Evolutionary conservation across 2,888 invertebrate genomes (phyloP), one percentile per base, ranked within the genome.

Genomic region (Geotrupes spiniger): DNA sequence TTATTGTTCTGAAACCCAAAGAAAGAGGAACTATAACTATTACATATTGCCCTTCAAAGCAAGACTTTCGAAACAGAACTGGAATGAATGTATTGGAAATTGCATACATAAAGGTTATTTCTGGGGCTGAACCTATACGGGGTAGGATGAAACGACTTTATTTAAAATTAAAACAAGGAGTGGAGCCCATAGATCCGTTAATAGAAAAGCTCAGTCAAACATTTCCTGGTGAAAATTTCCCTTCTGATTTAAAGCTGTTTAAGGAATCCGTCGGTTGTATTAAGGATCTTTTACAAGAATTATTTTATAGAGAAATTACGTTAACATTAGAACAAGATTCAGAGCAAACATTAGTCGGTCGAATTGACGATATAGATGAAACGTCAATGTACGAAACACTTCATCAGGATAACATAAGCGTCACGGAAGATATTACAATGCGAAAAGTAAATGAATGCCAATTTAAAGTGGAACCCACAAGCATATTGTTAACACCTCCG

Each of bases 261-360:
- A 68, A 61, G 39, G 74, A 73, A 57, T 58, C 57, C 4, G 49
- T 62, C 1, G 53, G 49, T 9, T 53, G 62, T n/a, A 41, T 68
- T 15, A 60, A 64, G 33, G 65, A 67, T 10, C 46, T 67, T 47
- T 49, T 63, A 56, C 61, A 65, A 46, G 59, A 62, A 9, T 56
- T 73, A 8, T 57, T 53, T 11, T 54, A 51, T 5, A 62, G 65
- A 15, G 72, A 73, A 57, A 60, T 74, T 21, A 57, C 61, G n/a
- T 28, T 74, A 14, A 71, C 69, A 1, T 44, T 73, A 2, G 74
- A 73, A 54, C 66, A 64, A 43, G 69, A 72, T 55, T 57, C 63
- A 8, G 70, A 73, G 36, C 54, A 60, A 28, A 71, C 71, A 1
- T 49, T 72, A 8, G 60, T 69, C 26, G 54, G 40, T 3, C 51